Conservation (phyloP, 2,888 invertebrate species). For the Atherix ibis region DNA sequence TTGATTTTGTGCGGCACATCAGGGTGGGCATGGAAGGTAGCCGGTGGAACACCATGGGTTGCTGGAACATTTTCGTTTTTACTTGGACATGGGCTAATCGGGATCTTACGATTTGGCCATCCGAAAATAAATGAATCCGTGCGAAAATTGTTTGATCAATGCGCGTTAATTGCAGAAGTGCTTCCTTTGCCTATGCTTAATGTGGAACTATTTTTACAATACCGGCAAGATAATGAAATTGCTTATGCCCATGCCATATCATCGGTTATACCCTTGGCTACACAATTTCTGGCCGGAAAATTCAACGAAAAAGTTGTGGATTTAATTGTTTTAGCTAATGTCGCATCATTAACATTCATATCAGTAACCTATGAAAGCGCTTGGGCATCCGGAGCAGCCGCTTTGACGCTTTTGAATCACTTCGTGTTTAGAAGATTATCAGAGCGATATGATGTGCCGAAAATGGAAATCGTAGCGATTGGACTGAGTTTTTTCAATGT, state of each 20-base stretch:
- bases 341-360: slow-evolving; percentile 11
- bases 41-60: slow-evolving; percentile 5
- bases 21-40: slow-evolving; percentile 13
- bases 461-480: slow-evolving; percentile 12
- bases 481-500: slow-evolving; percentile 14
- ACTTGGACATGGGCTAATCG: slow-evolving; percentile 13
- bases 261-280: slow-evolving; percentile 9
- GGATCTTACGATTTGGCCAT: slow-evolving; percentile 12
- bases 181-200: slow-evolving; percentile 12
- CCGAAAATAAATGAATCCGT: slow-evolving; percentile 8
- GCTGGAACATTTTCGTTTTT: slow-evolving; percentile 13
- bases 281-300: slow-evolving; percentile 6
- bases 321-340: slow-evolving; percentile 9
- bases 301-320: slow-evolving; percentile 7
- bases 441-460: slow-evolving; percentile 11
- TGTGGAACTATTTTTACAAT: slow-evolving; percentile 10
- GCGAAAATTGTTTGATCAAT: slow-evolving; percentile 6
- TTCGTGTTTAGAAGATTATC: slow-evolving; percentile 10
- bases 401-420: slow-evolving; percentile 12
- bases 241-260: slow-evolving; percentile 9
- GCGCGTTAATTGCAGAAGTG: slow-evolving; percentile 11
- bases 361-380: slow-evolving; percentile 11
- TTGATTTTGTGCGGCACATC: slow-evolving; percentile 13
- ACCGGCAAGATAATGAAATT: slow-evolving; percentile 3
- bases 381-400: slow-evolving; percentile 14